phyloP scores from a whole-genome alignment of 2,888 invertebrate genomes.

The Trissolcus brochymenae region DNA sequence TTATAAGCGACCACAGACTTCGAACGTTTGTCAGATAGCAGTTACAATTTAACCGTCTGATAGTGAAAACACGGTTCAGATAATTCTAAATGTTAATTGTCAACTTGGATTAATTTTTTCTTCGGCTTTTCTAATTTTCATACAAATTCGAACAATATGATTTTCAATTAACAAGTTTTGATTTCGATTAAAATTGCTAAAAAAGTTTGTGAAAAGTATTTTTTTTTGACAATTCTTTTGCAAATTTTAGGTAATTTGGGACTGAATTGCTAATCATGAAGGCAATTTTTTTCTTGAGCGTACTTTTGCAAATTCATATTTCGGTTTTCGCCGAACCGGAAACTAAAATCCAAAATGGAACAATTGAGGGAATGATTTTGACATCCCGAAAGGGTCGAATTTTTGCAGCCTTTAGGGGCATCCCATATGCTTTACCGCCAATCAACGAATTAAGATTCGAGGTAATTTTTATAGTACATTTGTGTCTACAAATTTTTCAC shows the following conservation, averaged over 20 bases:
- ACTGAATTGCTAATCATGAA: neutral
- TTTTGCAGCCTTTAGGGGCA: slow-evolving; percentile 80
- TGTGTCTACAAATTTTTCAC: no score
- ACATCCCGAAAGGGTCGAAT: slow-evolving; percentile 79
- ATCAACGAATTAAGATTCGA: slow-evolving; percentile 81
- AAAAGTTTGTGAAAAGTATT: neutral
- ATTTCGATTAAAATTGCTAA: no score
- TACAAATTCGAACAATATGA: neutral
- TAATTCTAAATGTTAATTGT: slow-evolving; percentile 18
- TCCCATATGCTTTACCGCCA: slow-evolving; percentile 83
- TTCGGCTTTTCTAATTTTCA: neutral
- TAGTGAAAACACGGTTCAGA: slow-evolving; percentile 46
- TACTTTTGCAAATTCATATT: slow-evolving; percentile 11
- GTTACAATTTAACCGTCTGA: slow-evolving; percentile 50
- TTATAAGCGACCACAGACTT: slow-evolving; percentile 27
- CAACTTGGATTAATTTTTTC: neutral
- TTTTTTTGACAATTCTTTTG: neutral
- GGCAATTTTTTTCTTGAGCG: slow-evolving; percentile 1
- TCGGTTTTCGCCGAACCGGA: slow-evolving; percentile 59
- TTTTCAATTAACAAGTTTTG: no score
- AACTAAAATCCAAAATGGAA: slow-evolving; percentile 77
- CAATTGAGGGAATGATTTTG: slow-evolving; percentile 79
- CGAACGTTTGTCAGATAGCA: slow-evolving; percentile 39
- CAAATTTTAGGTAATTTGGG: no score
- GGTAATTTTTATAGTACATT: slow-evolving; percentile 75